Percentiles rank a stretch among this genome's conserved stretches.
phyloP scores from a whole-genome alignment of 1,140 invertebrate species.

The Drosophila pseudoananassae region DNA sequence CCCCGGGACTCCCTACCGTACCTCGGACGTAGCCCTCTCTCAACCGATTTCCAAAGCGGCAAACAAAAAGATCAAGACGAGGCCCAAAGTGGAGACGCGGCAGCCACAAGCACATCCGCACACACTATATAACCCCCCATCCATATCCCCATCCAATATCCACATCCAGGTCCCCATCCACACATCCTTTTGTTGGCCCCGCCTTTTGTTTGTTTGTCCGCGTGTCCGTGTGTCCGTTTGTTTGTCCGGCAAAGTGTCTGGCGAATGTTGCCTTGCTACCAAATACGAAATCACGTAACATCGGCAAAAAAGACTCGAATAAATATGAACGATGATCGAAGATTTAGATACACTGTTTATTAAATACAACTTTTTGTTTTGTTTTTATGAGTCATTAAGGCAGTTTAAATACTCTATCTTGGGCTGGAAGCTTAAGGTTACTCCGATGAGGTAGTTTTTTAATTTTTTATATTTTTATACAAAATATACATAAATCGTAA shows the following conservation, averaged over 20 bases:
- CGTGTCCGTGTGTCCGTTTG: constrained; percentile 31
- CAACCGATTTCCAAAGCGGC: constrained; percentile 24
- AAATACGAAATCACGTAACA: constrained; percentile 76
- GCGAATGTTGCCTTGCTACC: constrained; percentile 67
- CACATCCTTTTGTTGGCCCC: constrained; percentile 67
- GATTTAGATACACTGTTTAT: neutral
- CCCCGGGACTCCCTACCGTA: no score
- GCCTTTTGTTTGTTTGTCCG: constrained; percentile 57
- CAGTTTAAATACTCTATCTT: no score
- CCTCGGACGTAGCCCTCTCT: neutral
- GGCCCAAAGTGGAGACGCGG: constrained; percentile 53
- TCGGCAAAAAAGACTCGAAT: constrained; percentile 37
- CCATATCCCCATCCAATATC: constrained; percentile 6
- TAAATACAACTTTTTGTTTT: no score
- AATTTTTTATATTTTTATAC: no score
- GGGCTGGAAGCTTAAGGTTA: no score
- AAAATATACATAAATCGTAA: no score
- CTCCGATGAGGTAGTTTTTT: no score
- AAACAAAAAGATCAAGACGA: constrained; percentile 69
- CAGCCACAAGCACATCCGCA: constrained; percentile 25
- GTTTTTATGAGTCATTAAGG: no score
- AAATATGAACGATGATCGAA: neutral
- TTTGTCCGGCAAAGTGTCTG: constrained; percentile 57
- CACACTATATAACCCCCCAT: neutral
- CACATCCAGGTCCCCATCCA: constrained; percentile 22